Evolutionary conservation across 2,797 vertebrate species (phyloP).

Genomic region (Channa striata): DNA sequence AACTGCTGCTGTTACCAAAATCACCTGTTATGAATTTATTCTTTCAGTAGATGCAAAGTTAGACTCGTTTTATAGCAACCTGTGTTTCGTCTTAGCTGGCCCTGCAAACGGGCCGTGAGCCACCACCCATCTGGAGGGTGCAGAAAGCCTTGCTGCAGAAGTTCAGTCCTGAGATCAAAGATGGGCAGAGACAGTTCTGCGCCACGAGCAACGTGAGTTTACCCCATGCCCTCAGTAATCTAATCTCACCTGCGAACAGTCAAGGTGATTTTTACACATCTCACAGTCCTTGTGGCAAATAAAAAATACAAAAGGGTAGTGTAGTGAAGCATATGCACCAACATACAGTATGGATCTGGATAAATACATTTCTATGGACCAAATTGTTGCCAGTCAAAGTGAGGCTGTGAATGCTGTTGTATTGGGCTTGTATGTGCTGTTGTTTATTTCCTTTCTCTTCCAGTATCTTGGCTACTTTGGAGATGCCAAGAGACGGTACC

Average conservation of each 20-base stretch:
- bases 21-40: background rate
- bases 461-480: conserved; percentile 95
- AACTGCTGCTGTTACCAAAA: background rate
- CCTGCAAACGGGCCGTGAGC: conserved; percentile 92
- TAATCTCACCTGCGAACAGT: conserved; percentile 32
- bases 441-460: conserved; percentile 12
- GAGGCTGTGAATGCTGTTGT: too few species aligned
- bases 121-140: conserved; percentile 94
- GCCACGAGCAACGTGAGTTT: conserved; percentile 95
- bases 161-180: conserved; percentile 96
- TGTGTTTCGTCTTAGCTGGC: conserved; percentile 83
- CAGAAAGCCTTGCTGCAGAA: conserved; percentile 96
- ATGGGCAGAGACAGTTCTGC: conserved; percentile 95
- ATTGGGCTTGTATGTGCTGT: background rate
- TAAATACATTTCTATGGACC: background rate
- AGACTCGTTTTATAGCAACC: background rate
- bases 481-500: conserved; percentile 93
- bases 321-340: background rate
- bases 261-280: background rate
- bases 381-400: background rate
- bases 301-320: background rate
- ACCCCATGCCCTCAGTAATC: background rate
- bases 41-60: background rate
- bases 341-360: background rate
- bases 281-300: too few species aligned